Percentiles rank a stretch among this genome's conserved stretches.
These are phyloP conservation scores for Sula dactylatra DNA, from an alignment of 2,113 vertebrate species.

Conservation along the genomic window DNA sequence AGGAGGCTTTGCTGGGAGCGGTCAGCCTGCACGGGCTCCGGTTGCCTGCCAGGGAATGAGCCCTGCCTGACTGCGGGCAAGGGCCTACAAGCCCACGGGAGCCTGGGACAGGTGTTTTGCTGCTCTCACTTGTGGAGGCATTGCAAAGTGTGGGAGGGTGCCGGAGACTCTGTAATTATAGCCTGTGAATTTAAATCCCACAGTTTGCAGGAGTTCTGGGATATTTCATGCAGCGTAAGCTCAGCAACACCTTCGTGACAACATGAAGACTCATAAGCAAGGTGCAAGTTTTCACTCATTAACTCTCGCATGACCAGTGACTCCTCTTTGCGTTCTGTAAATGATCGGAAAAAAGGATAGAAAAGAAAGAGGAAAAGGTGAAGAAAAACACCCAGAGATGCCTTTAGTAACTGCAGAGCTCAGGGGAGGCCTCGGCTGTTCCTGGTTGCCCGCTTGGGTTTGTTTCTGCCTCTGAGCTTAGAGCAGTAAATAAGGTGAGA, in stretches of 20 bases:
- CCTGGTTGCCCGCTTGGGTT: not conserved
- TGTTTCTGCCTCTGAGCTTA: not conserved
- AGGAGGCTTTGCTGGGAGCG: not conserved
- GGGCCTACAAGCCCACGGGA: not conserved
- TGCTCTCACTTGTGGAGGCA: not conserved
- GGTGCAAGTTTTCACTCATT: not conserved
- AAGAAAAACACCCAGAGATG: not conserved
- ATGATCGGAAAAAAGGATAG: not conserved
- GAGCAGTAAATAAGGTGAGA: not conserved
- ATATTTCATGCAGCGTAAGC: slow-evolving; percentile 6
- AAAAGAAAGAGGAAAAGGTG: not conserved
- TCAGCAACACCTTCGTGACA: slow-evolving; percentile 42
- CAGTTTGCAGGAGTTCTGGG: slow-evolving; percentile 37
- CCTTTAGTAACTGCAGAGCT: not conserved
- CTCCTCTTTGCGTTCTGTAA: not conserved
- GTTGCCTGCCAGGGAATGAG: not conserved
- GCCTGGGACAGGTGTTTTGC: not conserved
- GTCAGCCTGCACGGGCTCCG: not conserved
- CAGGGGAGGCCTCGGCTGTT: not conserved
- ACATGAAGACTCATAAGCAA: slow-evolving; percentile 8
- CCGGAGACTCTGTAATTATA: not conserved
- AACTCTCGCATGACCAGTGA: not conserved
- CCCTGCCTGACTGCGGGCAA: not conserved
- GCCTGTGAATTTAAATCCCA: slow-evolving; percentile 22
- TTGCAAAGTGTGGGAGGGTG: not conserved